phyloP scores from a whole-genome alignment of 2,888 invertebrate species.

The Theretra japonica region DNA sequence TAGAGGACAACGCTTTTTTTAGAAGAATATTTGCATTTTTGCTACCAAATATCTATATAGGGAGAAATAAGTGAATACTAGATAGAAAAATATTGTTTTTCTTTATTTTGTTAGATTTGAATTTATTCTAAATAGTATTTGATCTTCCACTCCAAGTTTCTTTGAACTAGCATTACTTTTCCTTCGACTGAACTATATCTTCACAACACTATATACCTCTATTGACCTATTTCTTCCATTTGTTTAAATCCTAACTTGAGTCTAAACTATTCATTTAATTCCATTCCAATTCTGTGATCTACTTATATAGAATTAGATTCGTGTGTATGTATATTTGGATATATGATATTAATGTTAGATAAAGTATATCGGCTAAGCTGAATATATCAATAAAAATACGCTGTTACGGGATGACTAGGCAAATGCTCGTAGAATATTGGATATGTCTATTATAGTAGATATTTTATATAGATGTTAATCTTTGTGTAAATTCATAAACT shows the following conservation, averaged over 20 bases:
- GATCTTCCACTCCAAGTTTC: slow-evolving; percentile 13
- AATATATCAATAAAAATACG: slow-evolving; percentile 9
- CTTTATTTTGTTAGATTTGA: neutral
- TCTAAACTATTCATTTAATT: slow-evolving; percentile 32
- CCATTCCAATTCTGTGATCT: slow-evolving; percentile 61
- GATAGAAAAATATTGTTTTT: slow-evolving; percentile 7
- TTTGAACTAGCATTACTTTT: neutral
- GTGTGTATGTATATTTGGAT: slow-evolving; percentile 19
- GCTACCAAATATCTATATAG: slow-evolving; percentile 32
- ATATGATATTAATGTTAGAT: slow-evolving; percentile 30
- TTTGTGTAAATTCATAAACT: slow-evolving; percentile 1
- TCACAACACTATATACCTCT: neutral
- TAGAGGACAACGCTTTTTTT: slow-evolving; percentile 40
- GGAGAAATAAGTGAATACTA: slow-evolving; percentile 14
- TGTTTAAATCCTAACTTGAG: slow-evolving; percentile 1
- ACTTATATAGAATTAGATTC: slow-evolving; percentile 42
- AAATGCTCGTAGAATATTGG: slow-evolving; percentile 6
- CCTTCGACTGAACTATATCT: slow-evolving; percentile 10
- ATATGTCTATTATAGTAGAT: slow-evolving; percentile 18
- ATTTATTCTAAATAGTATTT: neutral
- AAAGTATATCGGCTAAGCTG: slow-evolving; percentile 25
- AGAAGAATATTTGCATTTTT: slow-evolving; percentile 36
- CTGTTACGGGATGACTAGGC: slow-evolving; percentile 12
- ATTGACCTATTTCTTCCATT: neutral
- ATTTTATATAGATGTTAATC: slow-evolving; percentile 23